Evolutionary conservation across 2,797 vertebrate species (phyloP).

Genomic region (Esox masquinongy): DNA sequence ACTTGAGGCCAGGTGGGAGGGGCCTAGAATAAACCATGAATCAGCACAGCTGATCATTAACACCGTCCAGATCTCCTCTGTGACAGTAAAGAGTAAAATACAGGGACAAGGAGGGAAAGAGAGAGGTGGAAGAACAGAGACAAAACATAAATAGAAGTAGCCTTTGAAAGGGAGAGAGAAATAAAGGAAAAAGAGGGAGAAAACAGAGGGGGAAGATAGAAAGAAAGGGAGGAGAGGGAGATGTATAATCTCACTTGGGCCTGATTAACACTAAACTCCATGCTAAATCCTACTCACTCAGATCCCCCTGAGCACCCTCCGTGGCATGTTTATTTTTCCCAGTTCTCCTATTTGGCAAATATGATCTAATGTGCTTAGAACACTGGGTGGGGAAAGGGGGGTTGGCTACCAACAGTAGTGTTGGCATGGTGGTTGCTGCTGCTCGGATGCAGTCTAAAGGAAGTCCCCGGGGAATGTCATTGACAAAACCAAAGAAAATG

Average conservation of each 20-base stretch:
- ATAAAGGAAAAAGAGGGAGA: background rate
- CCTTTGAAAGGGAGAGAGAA: slow-evolving; percentile 21
- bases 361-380: background rate
- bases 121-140: slow-evolving; percentile 9
- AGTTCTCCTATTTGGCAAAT: background rate
- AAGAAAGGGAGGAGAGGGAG: slow-evolving; percentile 18
- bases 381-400: background rate
- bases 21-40: slow-evolving; percentile 61
- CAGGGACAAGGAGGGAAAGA: slow-evolving; percentile 7
- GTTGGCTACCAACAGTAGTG: too few relatives aligned
- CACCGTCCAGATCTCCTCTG: slow-evolving; percentile 37
- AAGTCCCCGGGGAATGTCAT: background rate
- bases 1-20: slow-evolving; percentile 56
- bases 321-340: slow-evolving; percentile 57
- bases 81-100: background rate
- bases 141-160: slow-evolving; percentile 24
- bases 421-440: background rate
- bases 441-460: background rate
- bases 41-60: slow-evolving; percentile 59
- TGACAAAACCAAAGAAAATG: too few relatives aligned
- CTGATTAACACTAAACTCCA: slow-evolving; percentile 76
- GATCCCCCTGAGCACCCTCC: slow-evolving; percentile 63
- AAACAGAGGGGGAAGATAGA: slow-evolving; percentile 35
- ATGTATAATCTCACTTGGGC: slow-evolving; percentile 72
- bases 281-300: slow-evolving; percentile 68